Conservation (phyloP, 2,888 invertebrate species). For the Cephus nigrinus region DNA sequence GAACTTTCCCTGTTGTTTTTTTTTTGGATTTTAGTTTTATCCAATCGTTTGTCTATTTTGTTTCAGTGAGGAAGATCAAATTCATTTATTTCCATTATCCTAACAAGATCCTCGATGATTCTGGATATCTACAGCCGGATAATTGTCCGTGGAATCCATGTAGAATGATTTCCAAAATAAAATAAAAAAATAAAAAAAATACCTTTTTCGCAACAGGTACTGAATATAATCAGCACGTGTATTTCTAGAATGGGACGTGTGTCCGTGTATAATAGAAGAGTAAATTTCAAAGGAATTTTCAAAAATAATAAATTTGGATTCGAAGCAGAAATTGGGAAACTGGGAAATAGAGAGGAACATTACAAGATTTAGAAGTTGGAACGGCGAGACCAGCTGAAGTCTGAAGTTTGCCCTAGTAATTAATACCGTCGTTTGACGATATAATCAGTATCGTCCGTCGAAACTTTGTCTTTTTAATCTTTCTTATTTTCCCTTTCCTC, state of each 20-base stretch:
- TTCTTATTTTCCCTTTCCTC: slow-evolving; percentile 1
- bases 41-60: neutral
- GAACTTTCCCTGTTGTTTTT: neutral
- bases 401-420: neutral
- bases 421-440: neutral
- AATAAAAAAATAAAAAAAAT: neutral
- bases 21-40: neutral
- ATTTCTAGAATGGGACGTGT: neutral
- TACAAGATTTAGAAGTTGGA: neutral
- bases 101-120: neutral
- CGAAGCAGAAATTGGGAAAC: neutral
- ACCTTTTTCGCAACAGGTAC: neutral
- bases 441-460: neutral
- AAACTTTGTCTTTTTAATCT: slow-evolving; percentile 5
- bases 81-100: neutral
- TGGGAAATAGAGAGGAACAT: neutral
- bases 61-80: neutral
- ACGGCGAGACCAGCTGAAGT: neutral
- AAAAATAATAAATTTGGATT: neutral
- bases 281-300: neutral
- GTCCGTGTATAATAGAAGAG: neutral
- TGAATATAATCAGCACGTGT: neutral
- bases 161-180: neutral
- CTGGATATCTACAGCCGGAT: neutral
- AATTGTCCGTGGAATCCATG: neutral